These are phyloP conservation scores for Toxostoma redivivum DNA, from an alignment of 2,113 vertebrate species.

Conservation along the genomic window DNA sequence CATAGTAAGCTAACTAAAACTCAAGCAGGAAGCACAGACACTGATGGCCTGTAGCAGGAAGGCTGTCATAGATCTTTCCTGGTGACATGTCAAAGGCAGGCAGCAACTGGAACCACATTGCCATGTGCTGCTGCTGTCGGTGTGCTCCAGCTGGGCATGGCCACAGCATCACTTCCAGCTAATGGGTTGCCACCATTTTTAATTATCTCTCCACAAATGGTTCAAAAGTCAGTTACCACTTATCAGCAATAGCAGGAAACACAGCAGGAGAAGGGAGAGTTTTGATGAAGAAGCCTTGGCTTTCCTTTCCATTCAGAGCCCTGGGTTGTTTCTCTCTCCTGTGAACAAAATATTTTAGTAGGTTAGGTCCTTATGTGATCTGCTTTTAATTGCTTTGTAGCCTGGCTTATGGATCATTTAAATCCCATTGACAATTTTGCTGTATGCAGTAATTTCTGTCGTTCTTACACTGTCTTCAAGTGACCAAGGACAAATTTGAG, in stretches of 20 bases:
- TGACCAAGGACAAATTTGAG: not conserved
- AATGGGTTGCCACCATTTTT: not conserved
- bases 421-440: not conserved
- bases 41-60: not conserved
- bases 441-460: not conserved
- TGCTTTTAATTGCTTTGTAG: not conserved
- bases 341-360: not conserved
- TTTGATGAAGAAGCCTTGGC: not conserved
- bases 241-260: not conserved
- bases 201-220: not conserved
- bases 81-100: conserved; percentile 28
- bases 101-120: conserved; percentile 1
- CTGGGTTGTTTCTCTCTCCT: not conserved
- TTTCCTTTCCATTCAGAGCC: not conserved
- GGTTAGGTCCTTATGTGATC: not conserved
- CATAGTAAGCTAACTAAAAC: not conserved
- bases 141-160: not conserved
- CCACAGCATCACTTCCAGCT: not conserved
- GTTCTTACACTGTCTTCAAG: not conserved
- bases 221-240: not conserved
- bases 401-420: not conserved
- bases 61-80: not conserved
- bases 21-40: not conserved
- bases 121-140: accelerated
- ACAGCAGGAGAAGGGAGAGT: not conserved